A percentile compares a stretch with the other conserved stretches of the same genome.
phyloP scores from a whole-genome alignment of 2,113 vertebrate species.

The cattle (Bos taurus) region DNA sequence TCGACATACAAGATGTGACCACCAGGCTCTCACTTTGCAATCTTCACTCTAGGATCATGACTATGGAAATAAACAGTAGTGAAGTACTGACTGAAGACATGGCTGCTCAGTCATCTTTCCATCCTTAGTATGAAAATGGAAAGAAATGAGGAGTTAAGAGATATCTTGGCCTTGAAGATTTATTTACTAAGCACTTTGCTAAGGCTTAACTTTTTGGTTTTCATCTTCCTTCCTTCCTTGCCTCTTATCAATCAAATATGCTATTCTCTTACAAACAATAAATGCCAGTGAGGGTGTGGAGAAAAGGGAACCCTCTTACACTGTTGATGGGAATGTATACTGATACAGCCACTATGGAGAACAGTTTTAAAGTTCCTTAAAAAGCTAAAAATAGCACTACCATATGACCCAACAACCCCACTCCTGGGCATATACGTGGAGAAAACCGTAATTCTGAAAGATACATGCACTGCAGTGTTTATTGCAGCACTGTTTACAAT shows the following conservation, averaged over 20 bases:
- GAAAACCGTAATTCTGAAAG: background rate
- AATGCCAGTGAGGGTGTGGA: background rate
- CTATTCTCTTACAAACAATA: background rate
- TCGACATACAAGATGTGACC: background rate
- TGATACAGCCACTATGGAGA: background rate
- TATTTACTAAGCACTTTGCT: background rate
- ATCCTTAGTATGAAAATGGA: background rate
- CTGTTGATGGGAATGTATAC: background rate
- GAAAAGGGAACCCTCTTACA: background rate
- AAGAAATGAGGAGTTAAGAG: background rate
- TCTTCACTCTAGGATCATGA: background rate
- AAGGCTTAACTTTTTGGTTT: background rate
- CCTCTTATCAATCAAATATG: background rate
- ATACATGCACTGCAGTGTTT: background rate
- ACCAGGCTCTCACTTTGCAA: background rate
- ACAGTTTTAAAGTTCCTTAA: background rate
- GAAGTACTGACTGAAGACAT: background rate
- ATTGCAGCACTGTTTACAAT: background rate
- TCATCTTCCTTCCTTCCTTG: background rate
- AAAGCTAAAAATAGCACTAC: background rate
- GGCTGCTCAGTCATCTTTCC: background rate
- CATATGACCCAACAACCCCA: background rate
- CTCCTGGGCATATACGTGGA: background rate
- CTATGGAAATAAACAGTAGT: background rate
- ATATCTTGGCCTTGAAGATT: background rate